phyloP scores from a whole-genome alignment of 2,113 vertebrate genomes.

The Orcinus orca region DNA sequence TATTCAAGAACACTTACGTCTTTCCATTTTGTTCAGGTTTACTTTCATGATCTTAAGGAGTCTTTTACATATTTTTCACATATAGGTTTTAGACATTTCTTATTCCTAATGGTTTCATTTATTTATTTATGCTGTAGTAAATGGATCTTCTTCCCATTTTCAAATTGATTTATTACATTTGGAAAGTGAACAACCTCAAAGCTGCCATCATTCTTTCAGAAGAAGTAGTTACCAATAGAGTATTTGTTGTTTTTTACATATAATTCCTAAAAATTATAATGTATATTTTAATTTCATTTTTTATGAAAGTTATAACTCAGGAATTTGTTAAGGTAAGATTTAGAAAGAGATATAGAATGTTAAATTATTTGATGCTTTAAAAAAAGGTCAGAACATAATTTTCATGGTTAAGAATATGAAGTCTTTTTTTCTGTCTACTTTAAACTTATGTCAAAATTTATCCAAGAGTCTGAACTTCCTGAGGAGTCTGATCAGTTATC shows the following conservation, averaged over 20 bases:
- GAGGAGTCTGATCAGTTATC: background rate
- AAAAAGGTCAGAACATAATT: background rate
- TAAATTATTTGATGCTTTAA: background rate
- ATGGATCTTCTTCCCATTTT: background rate
- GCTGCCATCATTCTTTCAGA: background rate
- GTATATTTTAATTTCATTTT: constrained; percentile 22
- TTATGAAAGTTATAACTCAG: background rate
- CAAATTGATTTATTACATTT: background rate
- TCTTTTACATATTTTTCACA: background rate
- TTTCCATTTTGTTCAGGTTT: background rate
- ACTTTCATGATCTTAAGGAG: background rate
- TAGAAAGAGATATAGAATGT: constrained; percentile 9
- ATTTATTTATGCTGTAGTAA: background rate
- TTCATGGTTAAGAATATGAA: background rate
- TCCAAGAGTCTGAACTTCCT: background rate
- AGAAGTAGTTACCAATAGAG: background rate
- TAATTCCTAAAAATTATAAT: constrained; percentile 12
- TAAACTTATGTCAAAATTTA: background rate
- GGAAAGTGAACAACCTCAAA: background rate
- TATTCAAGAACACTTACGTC: background rate
- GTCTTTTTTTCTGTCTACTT: background rate
- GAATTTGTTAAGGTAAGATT: constrained; percentile 24
- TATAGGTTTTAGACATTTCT: background rate
- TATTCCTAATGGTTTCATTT: background rate
- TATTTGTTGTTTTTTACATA: background rate